Percentiles rank a stretch among this genome's conserved stretches.
phyloP scores from a whole-genome alignment of 1,140 invertebrate genomes.

The Atta texana region DNA sequence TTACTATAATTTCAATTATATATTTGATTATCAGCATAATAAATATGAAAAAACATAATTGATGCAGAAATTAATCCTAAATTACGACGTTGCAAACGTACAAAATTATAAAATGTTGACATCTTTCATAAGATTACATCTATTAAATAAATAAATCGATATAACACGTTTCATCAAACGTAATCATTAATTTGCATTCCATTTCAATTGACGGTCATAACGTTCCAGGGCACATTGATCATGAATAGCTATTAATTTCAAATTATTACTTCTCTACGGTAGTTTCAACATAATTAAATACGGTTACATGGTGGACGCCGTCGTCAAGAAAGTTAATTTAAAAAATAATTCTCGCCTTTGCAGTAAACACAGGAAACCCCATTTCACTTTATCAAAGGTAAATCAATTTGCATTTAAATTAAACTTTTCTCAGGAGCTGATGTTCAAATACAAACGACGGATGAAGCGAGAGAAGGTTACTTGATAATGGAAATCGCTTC shows the following conservation, averaged over 20 bases:
- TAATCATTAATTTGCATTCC: slow-evolving; percentile 54
- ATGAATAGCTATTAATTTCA: slow-evolving; percentile 55
- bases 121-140: slow-evolving; percentile 16
- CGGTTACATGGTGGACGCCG: slow-evolving; percentile 18
- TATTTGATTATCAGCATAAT: not conserved
- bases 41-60: slow-evolving; percentile 6
- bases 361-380: slow-evolving; percentile 31
- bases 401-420: slow-evolving; percentile 77
- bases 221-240: not conserved
- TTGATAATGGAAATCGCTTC: slow-evolving; percentile 62
- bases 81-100: not conserved
- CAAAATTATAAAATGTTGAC: slow-evolving; percentile 32
- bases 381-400: slow-evolving; percentile 67
- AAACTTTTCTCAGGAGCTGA: slow-evolving; percentile 57
- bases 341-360: slow-evolving; percentile 67
- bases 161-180: slow-evolving; percentile 27
- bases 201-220: slow-evolving; percentile 25
- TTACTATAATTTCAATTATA: not conserved
- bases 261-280: slow-evolving; percentile 47
- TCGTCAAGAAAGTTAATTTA: slow-evolving; percentile 48
- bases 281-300: slow-evolving; percentile 42
- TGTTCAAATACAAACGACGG: slow-evolving; percentile 52
- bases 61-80: slow-evolving; percentile 12
- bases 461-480: slow-evolving; percentile 62
- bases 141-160: slow-evolving; percentile 35